phyloP scores from a whole-genome alignment of 1,140 invertebrate genomes.

The Phthorimaea operculella region DNA sequence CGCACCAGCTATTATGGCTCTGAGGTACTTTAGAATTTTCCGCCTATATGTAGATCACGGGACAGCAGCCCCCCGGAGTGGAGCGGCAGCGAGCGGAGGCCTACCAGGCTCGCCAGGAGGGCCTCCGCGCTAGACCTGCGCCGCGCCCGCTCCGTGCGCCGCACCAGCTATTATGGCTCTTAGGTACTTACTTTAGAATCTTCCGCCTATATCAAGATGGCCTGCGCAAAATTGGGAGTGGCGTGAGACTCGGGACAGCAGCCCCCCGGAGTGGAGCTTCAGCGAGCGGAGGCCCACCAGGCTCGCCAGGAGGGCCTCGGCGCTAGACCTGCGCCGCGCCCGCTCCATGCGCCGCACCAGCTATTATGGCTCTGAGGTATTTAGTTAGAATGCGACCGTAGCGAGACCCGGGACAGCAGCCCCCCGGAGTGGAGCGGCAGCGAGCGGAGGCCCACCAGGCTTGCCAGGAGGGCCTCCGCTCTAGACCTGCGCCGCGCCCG shows the following conservation, averaged over 20 bases:
- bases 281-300: too few relatives aligned
- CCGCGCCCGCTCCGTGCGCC: conserved; percentile 27
- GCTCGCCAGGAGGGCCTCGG: too few relatives aligned
- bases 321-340: too few relatives aligned
- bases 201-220: too few relatives aligned
- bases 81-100: conserved; percentile 18
- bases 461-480: conserved; percentile 49
- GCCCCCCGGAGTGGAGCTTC: conserved; percentile 45
- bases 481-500: conserved; percentile 40
- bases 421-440: too few relatives aligned
- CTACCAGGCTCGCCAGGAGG: conserved; percentile 34
- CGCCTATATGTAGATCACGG: too few relatives aligned
- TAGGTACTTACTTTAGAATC: conserved; percentile 22
- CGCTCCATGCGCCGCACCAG: conserved; percentile 33
- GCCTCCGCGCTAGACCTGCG: conserved; percentile 51
- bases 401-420: too few relatives aligned
- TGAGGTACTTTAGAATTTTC: conserved; percentile 19
- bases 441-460: conserved; percentile 12
- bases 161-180: conserved; percentile 38
- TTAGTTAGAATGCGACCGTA: too few relatives aligned
- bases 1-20: conserved; percentile 39
- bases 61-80: too few relatives aligned
- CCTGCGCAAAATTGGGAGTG: conserved; percentile 41
- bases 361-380: conserved; percentile 36
- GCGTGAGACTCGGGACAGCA: conserved; percentile 48